A percentile compares a stretch with the other conserved stretches of the same genome.
Conservation (phyloP, 2,797 vertebrate genomes). For the Helarctos malayanus region DNA sequence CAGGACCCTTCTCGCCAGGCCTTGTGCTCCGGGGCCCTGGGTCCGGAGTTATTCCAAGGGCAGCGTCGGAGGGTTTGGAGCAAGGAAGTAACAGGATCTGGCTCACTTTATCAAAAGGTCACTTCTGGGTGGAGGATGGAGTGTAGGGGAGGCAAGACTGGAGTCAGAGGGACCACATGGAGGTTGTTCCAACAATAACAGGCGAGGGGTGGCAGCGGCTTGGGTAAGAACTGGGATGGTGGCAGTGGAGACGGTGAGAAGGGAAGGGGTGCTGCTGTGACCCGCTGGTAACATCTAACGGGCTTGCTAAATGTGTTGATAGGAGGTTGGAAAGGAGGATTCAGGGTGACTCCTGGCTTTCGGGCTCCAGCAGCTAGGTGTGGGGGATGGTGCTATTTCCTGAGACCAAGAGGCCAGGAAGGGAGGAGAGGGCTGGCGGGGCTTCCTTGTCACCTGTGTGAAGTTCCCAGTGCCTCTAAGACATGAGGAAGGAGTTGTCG, state of each 20-base stretch:
- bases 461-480: background rate
- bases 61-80: background rate
- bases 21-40: background rate
- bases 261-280: background rate
- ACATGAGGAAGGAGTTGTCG: background rate
- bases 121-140: background rate
- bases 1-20: accelerated
- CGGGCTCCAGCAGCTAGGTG: no score
- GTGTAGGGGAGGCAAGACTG: background rate
- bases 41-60: background rate
- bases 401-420: accelerated
- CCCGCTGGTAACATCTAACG: no score
- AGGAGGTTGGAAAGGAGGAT: background rate
- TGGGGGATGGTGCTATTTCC: background rate
- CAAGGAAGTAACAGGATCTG: no score
- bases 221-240: accelerated
- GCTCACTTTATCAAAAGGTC: background rate
- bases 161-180: background rate
- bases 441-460: accelerated
- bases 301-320: background rate
- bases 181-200: background rate
- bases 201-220: background rate
- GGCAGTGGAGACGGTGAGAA: background rate
- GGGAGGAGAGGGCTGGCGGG: background rate
- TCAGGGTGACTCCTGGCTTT: background rate